These are phyloP conservation scores for Petrocephalus schoutedeni DNA, from an alignment of 2,797 vertebrate genomes.

Conservation along the genomic window DNA sequence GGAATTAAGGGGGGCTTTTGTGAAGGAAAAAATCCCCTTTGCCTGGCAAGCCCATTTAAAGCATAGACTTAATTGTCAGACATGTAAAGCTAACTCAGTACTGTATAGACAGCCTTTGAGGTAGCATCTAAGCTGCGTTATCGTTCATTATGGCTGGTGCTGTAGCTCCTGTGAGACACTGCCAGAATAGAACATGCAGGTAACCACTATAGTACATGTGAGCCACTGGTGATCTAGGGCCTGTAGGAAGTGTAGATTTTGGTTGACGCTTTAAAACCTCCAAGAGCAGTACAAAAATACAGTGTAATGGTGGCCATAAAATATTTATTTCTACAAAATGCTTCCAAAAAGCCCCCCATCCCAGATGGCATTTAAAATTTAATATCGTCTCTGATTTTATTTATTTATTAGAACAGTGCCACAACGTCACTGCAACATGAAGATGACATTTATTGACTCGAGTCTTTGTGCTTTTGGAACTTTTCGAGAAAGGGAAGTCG, in stretches of 20 bases:
- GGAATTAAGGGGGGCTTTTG: neutral
- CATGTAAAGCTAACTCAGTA: neutral
- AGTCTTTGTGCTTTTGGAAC: neutral
- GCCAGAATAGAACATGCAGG: neutral
- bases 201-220: neutral
- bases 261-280: neutral
- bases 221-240: neutral
- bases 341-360: neutral
- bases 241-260: neutral
- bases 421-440: neutral
- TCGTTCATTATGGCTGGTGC: neutral
- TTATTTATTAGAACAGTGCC: neutral
- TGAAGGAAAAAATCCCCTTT: neutral
- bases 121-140: neutral
- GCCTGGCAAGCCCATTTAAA: neutral
- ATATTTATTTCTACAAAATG: constrained; percentile 2
- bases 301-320: neutral
- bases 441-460: neutral
- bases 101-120: neutral
- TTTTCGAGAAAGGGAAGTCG: neutral
- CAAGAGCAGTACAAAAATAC: neutral
- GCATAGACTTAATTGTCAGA: neutral
- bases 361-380: constrained; percentile 1
- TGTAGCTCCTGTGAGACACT: neutral
- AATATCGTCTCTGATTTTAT: neutral